Evolutionary conservation across 2,888 invertebrate species (phyloP).

Genomic region (Drosophila meridionalis): DNA sequence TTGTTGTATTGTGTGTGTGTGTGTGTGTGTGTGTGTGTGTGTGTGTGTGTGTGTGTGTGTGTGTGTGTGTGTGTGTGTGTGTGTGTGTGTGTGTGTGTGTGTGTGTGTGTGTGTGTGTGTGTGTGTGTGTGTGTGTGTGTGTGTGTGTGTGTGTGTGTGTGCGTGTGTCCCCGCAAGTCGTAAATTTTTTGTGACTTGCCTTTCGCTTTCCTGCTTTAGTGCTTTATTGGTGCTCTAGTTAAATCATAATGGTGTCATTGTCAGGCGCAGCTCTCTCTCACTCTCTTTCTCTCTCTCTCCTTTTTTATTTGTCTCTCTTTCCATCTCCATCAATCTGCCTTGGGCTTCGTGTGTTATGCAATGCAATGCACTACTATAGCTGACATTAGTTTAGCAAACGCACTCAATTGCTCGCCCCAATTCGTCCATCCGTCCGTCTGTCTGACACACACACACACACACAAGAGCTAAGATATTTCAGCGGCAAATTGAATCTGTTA

Average conservation of each 20-base stretch:
- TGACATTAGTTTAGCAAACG: constrained; percentile 12
- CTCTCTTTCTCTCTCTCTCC: not conserved
- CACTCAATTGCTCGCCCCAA: constrained; percentile 6
- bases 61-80: no score
- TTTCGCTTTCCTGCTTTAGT: not conserved
- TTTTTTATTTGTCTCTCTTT: not conserved
- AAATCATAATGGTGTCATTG: constrained; percentile 74
- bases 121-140: no score
- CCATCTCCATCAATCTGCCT: not conserved
- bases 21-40: not conserved
- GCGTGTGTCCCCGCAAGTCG: constrained; percentile 43
- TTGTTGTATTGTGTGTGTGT: constrained; percentile 25
- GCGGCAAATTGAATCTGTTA: constrained; percentile 22
- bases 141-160: constrained; percentile 9
- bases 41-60: no score
- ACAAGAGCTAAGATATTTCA: constrained; percentile 1
- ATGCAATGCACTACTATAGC: constrained; percentile 26
- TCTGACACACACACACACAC: not conserved
- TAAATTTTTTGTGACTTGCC: constrained; percentile 44
- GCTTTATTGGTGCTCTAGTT: constrained; percentile 60
- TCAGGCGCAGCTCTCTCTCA: constrained; percentile 45
- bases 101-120: no score
- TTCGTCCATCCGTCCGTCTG: not conserved
- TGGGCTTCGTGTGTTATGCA: constrained; percentile 6
- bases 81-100: no score